phyloP scores from a whole-genome alignment of 1,140 invertebrate genomes.

The Neuroterus valhalla region DNA sequence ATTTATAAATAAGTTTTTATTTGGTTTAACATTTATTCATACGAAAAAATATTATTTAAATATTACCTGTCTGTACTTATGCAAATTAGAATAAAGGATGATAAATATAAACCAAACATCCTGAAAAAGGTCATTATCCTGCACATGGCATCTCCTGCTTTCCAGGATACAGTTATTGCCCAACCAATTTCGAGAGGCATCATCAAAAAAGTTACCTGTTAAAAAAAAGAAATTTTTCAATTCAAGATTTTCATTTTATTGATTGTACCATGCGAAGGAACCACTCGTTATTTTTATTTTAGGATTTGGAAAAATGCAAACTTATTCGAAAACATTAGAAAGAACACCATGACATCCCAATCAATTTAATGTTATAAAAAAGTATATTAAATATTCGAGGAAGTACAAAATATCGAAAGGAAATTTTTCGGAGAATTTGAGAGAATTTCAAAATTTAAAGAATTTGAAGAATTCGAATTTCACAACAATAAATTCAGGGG shows the following conservation, averaged over 20 bases:
- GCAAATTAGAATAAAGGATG: slow-evolving; percentile 90
- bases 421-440: too few relatives aligned
- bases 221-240: slow-evolving; percentile 35
- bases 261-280: too few relatives aligned
- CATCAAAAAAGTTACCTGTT: slow-evolving; percentile 89
- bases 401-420: too few relatives aligned
- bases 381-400: too few relatives aligned
- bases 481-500: too few relatives aligned
- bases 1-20: slow-evolving; percentile 27
- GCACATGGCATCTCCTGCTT: slow-evolving; percentile 86
- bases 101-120: slow-evolving; percentile 90
- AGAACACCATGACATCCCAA: too few relatives aligned
- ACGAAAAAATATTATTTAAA: neutral
- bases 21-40: too few relatives aligned
- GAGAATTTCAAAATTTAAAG: too few relatives aligned
- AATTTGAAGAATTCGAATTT: too few relatives aligned
- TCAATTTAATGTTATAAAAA: too few relatives aligned
- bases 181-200: slow-evolving; percentile 94
- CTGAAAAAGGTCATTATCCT: slow-evolving; percentile 89
- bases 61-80: slow-evolving; percentile 89
- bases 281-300: too few relatives aligned
- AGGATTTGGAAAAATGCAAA: too few relatives aligned
- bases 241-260: neutral
- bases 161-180: slow-evolving; percentile 88
- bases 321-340: neutral